These are phyloP conservation scores for Orbicella faveolata DNA, from an alignment of 64 coral and sea anemone genomes.

Conservation along the genomic window DNA sequence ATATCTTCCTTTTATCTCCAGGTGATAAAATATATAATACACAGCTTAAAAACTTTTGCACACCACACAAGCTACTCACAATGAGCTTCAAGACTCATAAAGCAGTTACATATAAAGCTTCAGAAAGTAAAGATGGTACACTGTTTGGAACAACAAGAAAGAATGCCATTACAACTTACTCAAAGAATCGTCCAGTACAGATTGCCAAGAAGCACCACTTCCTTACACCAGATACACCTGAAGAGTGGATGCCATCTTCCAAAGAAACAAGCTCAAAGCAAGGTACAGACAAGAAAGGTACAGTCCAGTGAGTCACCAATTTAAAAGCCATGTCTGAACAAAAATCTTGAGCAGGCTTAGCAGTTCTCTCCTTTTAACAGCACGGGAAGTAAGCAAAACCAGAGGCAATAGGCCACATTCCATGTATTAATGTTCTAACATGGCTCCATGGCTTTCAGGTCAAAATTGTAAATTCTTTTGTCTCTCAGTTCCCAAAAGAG, in stretches of 20 bases:
- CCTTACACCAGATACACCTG: slow-evolving; percentile 56
- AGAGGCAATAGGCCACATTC: no score
- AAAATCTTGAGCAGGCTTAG: not conserved
- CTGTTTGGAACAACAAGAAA: slow-evolving; percentile 44
- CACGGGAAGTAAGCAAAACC: no score
- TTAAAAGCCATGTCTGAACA: not conserved
- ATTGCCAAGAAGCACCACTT: slow-evolving; percentile 38
- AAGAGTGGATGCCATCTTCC: slow-evolving; percentile 26
- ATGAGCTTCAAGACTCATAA: not conserved
- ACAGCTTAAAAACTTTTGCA: no score
- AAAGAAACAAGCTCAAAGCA: not conserved
- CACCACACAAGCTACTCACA: no score
- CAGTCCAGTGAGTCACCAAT: not conserved
- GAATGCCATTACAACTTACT: slow-evolving; percentile 51
- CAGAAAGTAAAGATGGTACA: not conserved
- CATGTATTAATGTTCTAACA: no score
- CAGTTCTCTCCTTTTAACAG: not conserved
- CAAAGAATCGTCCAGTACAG: slow-evolving; percentile 44
- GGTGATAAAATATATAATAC: no score
- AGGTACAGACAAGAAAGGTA: not conserved
- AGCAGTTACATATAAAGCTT: not conserved
- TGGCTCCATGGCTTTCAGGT: no score
- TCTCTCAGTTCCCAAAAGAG: no score
- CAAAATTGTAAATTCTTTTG: no score
- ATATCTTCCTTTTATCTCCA: no score